Conservation (phyloP, 1,140 invertebrate genomes). For the Drosophila kikkawai region DNA sequence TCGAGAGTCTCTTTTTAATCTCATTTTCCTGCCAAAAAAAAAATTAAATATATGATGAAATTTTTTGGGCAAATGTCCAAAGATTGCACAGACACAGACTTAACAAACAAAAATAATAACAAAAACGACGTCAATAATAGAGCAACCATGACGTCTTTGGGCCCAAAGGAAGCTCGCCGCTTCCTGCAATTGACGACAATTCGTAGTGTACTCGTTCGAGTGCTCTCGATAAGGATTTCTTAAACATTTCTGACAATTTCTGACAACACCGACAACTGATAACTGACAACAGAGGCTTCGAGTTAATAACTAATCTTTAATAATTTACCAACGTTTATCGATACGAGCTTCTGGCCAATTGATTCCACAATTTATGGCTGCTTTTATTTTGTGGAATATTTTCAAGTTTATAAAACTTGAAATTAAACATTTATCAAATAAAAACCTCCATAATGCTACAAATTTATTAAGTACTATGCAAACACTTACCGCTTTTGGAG, state of each 20-base stretch:
- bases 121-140: slow-evolving; percentile 23
- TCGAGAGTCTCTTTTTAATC: slow-evolving; percentile 8
- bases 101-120: slow-evolving; percentile 4
- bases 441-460: background rate
- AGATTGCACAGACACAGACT: background rate
- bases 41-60: slow-evolving; percentile 3
- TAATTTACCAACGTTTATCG: slow-evolving; percentile 26
- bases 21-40: slow-evolving; percentile 1
- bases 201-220: slow-evolving; percentile 8
- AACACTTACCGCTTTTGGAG: slow-evolving; percentile 78
- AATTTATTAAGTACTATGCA: background rate
- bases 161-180: background rate
- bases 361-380: slow-evolving; percentile 12
- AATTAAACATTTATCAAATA: no score
- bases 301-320: slow-evolving; percentile 24
- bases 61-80: slow-evolving; percentile 24
- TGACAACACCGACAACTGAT: slow-evolving; percentile 2
- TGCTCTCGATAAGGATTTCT: slow-evolving; percentile 26
- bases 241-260: slow-evolving; percentile 4
- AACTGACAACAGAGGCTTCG: slow-evolving; percentile 1
- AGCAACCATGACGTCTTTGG: slow-evolving; percentile 25
- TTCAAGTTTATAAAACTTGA: background rate
- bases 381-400: slow-evolving; percentile 14
- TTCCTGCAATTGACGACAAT: slow-evolving; percentile 43
- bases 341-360: background rate